Evolutionary conservation across 2,797 vertebrate species (phyloP).

Genomic region (Falco biarmicus): DNA sequence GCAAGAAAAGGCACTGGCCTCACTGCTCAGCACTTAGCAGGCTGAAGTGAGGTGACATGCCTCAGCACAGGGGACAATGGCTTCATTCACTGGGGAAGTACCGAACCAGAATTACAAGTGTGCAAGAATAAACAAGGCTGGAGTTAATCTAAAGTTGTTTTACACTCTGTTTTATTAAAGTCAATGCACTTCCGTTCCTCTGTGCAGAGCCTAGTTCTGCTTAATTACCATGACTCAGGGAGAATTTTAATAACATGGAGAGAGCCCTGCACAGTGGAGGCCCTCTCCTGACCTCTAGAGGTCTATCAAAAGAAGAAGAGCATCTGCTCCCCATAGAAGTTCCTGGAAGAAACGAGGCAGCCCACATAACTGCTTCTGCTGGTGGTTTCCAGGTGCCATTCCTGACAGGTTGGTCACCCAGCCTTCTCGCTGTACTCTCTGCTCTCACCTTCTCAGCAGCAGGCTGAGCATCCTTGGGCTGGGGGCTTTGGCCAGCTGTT

Average conservation of each 20-base stretch:
- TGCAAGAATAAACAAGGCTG: constrained; percentile 76
- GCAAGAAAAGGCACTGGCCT: constrained; percentile 23
- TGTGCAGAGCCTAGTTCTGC: constrained; percentile 70
- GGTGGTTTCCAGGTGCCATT: background rate
- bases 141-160: constrained; percentile 80
- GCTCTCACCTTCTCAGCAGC: background rate
- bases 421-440: fast-evolving
- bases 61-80: constrained; percentile 54
- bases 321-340: background rate
- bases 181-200: constrained; percentile 80
- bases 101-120: constrained; percentile 74
- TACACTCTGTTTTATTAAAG: constrained; percentile 80
- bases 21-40: background rate
- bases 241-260: constrained; percentile 73
- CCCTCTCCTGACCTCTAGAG: constrained; percentile 85
- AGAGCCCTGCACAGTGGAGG: constrained; percentile 18
- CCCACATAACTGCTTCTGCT: background rate
- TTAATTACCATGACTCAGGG: constrained; percentile 77
- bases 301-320: constrained; percentile 59
- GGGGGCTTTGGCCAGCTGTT: background rate
- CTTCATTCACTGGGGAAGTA: constrained; percentile 68
- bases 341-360: background rate
- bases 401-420: background rate
- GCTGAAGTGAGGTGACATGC: constrained; percentile 45
- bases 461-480: background rate